Conservation (phyloP, 2,113 vertebrate genomes). For the Columba livia region DNA sequence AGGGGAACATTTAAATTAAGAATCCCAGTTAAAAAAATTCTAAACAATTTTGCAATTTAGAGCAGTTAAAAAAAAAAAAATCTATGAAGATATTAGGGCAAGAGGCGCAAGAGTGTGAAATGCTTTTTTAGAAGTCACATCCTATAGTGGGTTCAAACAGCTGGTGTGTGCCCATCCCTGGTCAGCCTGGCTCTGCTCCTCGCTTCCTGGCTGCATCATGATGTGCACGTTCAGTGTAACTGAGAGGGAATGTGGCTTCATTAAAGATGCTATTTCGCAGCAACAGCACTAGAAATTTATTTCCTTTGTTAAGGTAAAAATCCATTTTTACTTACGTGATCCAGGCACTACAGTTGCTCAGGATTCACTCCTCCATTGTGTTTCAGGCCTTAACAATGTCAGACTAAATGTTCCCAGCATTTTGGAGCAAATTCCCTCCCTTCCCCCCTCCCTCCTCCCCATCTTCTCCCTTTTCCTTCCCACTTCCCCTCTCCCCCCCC, state of each 20-base stretch:
- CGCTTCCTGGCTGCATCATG: neutral
- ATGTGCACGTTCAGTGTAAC: neutral
- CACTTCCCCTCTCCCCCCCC: neutral
- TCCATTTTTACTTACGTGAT: neutral
- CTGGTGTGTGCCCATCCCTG: rapidly evolving
- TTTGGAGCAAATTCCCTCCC: neutral
- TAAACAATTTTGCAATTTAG: neutral
- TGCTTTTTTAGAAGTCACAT: neutral
- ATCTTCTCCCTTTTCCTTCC: neutral
- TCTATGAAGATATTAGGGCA: neutral
- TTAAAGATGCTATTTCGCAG: neutral
- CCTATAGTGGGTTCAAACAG: neutral
- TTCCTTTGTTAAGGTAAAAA: neutral
- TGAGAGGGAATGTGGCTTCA: neutral
- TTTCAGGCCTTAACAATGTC: neutral
- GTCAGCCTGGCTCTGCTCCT: neutral
- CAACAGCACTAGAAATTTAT: neutral
- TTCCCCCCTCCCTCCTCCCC: neutral
- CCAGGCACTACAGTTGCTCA: neutral
- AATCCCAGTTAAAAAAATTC: neutral
- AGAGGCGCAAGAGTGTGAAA: neutral
- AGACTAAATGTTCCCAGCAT: neutral
- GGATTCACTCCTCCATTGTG: neutral
- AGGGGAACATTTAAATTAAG: neutral
- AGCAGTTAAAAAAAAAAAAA: neutral